Evolutionary conservation across 1,140 invertebrate genomes (phyloP).

Genomic region (Homarus americanus): DNA sequence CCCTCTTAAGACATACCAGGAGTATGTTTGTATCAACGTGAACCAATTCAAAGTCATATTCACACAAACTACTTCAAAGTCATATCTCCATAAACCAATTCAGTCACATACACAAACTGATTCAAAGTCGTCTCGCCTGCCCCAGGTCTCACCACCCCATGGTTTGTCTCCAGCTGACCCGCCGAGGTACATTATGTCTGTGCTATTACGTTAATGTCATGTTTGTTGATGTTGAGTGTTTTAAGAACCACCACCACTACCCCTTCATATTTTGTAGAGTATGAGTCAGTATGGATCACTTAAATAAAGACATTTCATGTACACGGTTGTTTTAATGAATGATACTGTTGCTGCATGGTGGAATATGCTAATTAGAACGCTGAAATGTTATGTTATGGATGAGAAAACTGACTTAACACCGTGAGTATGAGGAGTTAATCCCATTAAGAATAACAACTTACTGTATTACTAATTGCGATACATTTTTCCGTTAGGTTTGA

Average conservation of each 20-base stretch:
- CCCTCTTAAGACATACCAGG: background rate
- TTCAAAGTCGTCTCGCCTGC: no score
- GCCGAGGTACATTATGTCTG: conserved; percentile 37
- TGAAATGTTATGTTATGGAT: no score
- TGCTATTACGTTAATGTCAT: conserved; percentile 52
- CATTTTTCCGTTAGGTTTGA: no score
- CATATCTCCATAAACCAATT: no score
- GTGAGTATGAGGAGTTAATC: no score
- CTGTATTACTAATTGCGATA: no score
- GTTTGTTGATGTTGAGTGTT: conserved; percentile 66
- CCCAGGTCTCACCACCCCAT: background rate
- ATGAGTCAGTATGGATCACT: conserved; percentile 65
- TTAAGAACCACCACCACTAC: conserved; percentile 53
- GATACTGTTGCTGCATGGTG: no score
- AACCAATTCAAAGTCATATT: background rate
- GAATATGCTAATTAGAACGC: no score
- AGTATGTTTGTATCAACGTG: background rate
- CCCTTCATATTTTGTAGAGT: conserved; percentile 68
- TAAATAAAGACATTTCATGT: conserved; percentile 71
- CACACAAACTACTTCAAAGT: no score
- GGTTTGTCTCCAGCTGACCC: background rate
- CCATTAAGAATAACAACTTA: no score
- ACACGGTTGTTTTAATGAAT: conserved; percentile 1
- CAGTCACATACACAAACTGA: no score
- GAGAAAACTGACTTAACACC: no score